Base-by-base conservation (phyloP, 1,140 invertebrate genomes). In the Helicoverpa zea region DNA sequence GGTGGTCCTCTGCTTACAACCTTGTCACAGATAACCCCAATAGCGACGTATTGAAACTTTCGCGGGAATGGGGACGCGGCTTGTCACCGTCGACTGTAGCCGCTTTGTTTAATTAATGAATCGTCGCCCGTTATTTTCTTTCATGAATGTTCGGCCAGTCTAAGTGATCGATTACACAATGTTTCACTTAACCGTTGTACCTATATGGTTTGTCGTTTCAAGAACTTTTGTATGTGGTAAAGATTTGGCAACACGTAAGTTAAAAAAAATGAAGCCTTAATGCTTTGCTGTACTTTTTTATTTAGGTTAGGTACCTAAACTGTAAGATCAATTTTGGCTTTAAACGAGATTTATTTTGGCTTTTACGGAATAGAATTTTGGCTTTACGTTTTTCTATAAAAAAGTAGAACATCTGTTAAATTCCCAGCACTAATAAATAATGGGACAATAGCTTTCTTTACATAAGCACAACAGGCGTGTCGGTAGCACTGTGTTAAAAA, bases 11-110 rank as follows among this genome's bases (percentile, higher is more conserved):
- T 86, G 81, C 83, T 85, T 89, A 83, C 88, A 92, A 88, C 92
- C 90, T 94, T 94, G 91, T 94, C 90, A 92, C 88, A 92, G 85
- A 92, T 92, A 89, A 90, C 91, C 87, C 86, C 88, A 84, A 89
- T 89, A 88, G 79, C 77, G 83, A 72, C 61, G 87, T 89, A 92
- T 91, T 88, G 90, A 91, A 92, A 92, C 81, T 91, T 91, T 84
- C 88, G 85, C 90, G 89, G 90, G 91, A 93, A 93, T 86, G 87
- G 84, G 90, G 85, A 89, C 90, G 84, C 80, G 81, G 82, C 81
- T 86, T 84, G 83, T 87, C 81, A 85, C 73, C 79, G 79, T 49
- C 79, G 61, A 81, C 80, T 79, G 84, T 79, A 86, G 77, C 54
- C 52, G 56, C 85, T 84, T 89, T 89, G 87, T 90, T 86, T 91